Evolutionary conservation across 1,140 invertebrate genomes (phyloP).

Genomic region (Dendroctonus valens): DNA sequence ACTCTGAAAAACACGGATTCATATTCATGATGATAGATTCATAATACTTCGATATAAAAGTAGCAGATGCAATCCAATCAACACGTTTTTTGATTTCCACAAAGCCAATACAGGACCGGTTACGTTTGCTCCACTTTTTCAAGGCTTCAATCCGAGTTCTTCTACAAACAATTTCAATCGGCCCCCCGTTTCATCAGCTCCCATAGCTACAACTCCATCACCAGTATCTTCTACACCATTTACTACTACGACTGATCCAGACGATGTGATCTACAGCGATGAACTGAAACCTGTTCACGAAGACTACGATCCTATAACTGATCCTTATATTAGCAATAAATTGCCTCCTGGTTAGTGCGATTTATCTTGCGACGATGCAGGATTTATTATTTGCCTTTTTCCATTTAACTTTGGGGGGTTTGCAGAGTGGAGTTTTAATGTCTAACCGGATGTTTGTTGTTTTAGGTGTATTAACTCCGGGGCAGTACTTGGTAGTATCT

Average conservation of each 20-base stretch:
- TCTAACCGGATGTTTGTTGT: slow-evolving; percentile 8
- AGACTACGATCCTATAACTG: slow-evolving; percentile 35
- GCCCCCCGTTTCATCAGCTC: slow-evolving; percentile 1
- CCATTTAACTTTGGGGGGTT: not conserved
- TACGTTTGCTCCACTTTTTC: slow-evolving; percentile 16
- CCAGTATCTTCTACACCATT: not conserved
- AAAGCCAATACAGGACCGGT: slow-evolving; percentile 15
- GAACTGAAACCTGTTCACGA: slow-evolving; percentile 35
- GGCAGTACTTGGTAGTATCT: slow-evolving; percentile 31
- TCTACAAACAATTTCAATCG: slow-evolving; percentile 12
- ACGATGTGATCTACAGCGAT: slow-evolving; percentile 33
- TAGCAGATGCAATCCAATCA: too few species aligned
- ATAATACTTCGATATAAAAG: too few species aligned
- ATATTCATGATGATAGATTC: not conserved
- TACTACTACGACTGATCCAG: slow-evolving; percentile 26
- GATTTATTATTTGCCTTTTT: not conserved
- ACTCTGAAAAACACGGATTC: not conserved
- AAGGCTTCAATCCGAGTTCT: slow-evolving; percentile 5
- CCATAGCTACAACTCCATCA: slow-evolving; percentile 1
- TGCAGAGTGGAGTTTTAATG: not conserved
- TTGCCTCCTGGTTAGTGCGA: slow-evolving; percentile 25
- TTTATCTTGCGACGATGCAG: not conserved
- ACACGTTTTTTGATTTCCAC: not conserved
- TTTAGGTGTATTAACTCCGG: slow-evolving; percentile 21
- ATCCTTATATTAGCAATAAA: slow-evolving; percentile 29